Evolutionary conservation across 2,113 vertebrate species (phyloP).

Genomic region (Cephalophus harveyi): DNA sequence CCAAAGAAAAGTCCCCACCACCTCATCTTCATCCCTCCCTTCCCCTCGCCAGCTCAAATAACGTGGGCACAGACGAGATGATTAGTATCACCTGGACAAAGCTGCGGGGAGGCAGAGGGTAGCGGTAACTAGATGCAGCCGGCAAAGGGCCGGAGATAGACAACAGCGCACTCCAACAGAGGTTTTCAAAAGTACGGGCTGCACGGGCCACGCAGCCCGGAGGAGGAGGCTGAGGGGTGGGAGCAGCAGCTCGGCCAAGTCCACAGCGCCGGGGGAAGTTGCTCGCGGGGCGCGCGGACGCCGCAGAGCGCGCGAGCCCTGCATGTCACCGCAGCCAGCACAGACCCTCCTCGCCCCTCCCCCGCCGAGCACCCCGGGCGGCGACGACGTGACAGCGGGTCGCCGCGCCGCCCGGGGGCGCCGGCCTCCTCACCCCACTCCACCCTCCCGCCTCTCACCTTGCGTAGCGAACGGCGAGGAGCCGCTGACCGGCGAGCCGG

Average conservation of each 20-base stretch:
- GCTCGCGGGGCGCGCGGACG: neutral
- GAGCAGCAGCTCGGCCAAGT: neutral
- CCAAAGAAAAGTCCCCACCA: conserved; percentile 40
- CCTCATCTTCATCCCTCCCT: neutral
- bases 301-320: conserved; percentile 9
- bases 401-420: neutral
- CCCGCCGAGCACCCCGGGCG: conserved; percentile 30
- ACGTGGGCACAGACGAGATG: neutral
- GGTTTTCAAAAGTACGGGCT: neutral
- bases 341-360: conserved; percentile 40
- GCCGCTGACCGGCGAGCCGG: conserved; percentile 70
- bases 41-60: neutral
- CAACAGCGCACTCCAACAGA: neutral
- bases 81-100: conserved; percentile 42
- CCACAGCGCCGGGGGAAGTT: conserved; percentile 26
- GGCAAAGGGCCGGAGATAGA: neutral
- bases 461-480: conserved; percentile 77
- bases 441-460: conserved; percentile 66
- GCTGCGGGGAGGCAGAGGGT: neutral
- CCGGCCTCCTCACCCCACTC: neutral
- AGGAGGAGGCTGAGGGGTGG: neutral
- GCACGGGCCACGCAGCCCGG: neutral
- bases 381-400: conserved; percentile 50
- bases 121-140: neutral
- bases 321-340: neutral